phyloP scores from a whole-genome alignment of 2,113 vertebrate genomes.

The Passer montanus region DNA sequence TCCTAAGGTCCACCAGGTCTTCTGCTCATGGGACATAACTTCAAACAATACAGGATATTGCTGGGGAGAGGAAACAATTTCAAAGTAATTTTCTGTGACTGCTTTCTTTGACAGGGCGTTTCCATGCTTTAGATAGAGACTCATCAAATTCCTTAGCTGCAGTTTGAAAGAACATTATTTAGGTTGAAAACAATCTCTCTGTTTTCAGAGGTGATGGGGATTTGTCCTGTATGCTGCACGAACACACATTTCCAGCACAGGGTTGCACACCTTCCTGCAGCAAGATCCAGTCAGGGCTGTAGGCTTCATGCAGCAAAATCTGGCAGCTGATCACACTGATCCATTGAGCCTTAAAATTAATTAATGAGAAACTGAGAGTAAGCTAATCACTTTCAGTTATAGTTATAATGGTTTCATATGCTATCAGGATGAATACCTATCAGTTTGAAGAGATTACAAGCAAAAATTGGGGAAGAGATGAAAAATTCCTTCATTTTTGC shows the following conservation, averaged over 20 bases:
- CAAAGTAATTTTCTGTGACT: neutral
- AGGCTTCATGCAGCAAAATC: neutral
- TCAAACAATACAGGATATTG: neutral
- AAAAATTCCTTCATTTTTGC: neutral
- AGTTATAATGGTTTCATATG: neutral
- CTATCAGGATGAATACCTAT: neutral
- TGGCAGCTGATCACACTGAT: neutral
- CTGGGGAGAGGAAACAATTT: neutral
- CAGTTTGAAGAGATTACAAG: neutral
- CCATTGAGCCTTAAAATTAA: neutral
- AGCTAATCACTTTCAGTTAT: neutral
- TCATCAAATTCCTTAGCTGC: neutral
- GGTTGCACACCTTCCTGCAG: neutral
- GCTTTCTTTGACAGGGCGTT: neutral
- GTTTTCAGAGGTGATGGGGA: neutral
- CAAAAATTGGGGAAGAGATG: neutral
- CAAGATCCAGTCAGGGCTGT: neutral
- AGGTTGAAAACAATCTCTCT: neutral
- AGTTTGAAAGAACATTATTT: neutral
- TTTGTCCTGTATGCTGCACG: neutral
- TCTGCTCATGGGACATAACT: neutral
- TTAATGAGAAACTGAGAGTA: neutral
- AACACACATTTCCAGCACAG: neutral
- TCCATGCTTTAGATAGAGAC: neutral
- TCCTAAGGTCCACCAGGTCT: neutral